Conservation (phyloP, 1,140 invertebrate genomes). For the Temnothorax longispinosus region DNA sequence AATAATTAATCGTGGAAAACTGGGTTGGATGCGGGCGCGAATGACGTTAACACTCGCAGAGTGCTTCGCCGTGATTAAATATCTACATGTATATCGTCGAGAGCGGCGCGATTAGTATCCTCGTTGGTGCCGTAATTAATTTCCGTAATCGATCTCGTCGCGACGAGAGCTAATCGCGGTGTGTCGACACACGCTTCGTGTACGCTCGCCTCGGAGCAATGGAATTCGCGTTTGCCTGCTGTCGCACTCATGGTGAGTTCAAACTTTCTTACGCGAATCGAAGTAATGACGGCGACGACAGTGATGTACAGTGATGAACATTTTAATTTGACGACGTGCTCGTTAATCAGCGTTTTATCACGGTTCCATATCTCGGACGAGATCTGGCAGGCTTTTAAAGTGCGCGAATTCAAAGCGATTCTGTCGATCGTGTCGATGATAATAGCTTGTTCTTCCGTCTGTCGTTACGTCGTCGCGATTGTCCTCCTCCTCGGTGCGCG, state of each 20-base stretch:
- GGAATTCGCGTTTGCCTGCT: background rate
- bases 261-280: background rate
- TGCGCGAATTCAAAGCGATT: slow-evolving; percentile 38
- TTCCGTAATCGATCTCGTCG: slow-evolving; percentile 46
- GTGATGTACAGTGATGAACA: background rate
- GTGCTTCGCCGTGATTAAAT: slow-evolving; percentile 37
- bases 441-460: background rate
- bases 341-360: slow-evolving; percentile 35
- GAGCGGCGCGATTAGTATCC: slow-evolving; percentile 35
- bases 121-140: slow-evolving; percentile 36
- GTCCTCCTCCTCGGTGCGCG: background rate
- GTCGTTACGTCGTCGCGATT: background rate
- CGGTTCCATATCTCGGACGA: slow-evolving; percentile 67
- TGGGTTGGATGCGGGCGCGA: slow-evolving; percentile 4
- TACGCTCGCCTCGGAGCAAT: background rate
- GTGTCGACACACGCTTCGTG: slow-evolving; percentile 23
- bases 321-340: background rate
- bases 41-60: slow-evolving; percentile 35
- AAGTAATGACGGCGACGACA: background rate
- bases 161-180: slow-evolving; percentile 43
- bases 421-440: slow-evolving; percentile 41
- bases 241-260: background rate
- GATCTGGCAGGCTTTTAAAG: slow-evolving; percentile 73
- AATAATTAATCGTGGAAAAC: slow-evolving; percentile 45
- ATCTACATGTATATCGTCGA: slow-evolving; percentile 33